These are phyloP conservation scores for Parazoanthus swiftii DNA, from an alignment of 92 coral and sea anemone species.

Conservation along the genomic window DNA sequence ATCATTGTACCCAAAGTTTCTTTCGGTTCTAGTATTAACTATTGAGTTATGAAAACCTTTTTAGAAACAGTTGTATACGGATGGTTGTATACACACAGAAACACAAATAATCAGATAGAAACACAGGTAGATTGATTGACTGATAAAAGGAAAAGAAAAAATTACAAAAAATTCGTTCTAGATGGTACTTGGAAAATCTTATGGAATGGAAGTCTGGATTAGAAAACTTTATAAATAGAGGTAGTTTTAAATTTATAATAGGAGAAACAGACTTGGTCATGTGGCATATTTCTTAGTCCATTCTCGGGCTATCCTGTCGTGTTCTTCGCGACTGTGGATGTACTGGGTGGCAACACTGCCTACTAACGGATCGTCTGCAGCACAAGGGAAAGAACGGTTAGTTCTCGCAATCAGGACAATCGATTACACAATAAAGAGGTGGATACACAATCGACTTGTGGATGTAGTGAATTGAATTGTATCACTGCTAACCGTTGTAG, in stretches of 20 bases:
- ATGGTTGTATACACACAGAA: no score
- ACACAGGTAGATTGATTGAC: no score
- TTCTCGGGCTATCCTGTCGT: slow-evolving; percentile 83
- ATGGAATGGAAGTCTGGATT: background rate
- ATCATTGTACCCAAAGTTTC: no score
- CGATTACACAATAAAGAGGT: background rate
- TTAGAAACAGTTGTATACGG: no score
- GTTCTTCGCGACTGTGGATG: slow-evolving; percentile 80
- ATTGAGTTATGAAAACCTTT: no score
- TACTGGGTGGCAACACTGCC: slow-evolving; percentile 94
- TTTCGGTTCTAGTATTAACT: no score
- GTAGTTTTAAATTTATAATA: background rate
- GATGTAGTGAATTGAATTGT: no score
- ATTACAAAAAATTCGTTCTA: background rate
- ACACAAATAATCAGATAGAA: no score
- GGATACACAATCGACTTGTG: background rate
- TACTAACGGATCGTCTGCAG: slow-evolving; percentile 92
- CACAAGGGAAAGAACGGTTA: background rate
- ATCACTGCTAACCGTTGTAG: background rate
- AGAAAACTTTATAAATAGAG: slow-evolving; percentile 6
- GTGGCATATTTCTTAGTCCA: slow-evolving; percentile 97
- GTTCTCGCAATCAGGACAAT: background rate
- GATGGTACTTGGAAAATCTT: background rate
- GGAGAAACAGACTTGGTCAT: slow-evolving; percentile 21
- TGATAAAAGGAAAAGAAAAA: background rate